phyloP scores from a whole-genome alignment of 2,113 vertebrate genomes.

The Microtus ochrogaster region DNA sequence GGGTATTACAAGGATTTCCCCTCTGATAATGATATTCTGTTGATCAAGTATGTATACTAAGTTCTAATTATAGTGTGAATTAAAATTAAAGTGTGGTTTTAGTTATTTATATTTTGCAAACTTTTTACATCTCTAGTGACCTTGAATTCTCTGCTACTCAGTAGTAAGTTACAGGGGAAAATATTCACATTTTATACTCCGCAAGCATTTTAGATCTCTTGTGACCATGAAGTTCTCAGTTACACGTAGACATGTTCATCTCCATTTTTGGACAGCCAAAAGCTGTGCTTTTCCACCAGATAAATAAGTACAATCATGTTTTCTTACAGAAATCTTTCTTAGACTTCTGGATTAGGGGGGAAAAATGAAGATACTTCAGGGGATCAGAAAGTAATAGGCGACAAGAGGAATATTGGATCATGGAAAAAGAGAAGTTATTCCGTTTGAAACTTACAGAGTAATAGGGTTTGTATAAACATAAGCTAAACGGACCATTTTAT shows the following conservation, averaged over 20 bases:
- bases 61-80: conserved; percentile 6
- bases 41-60: neutral
- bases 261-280: conserved; percentile 54
- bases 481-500: conserved; percentile 79
- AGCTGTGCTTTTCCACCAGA: conserved; percentile 60
- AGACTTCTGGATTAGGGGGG: conserved; percentile 64
- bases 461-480: conserved; percentile 80
- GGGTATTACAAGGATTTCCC: neutral
- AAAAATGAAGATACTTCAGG: conserved; percentile 75
- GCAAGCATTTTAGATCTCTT: neutral
- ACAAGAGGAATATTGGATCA: conserved; percentile 76
- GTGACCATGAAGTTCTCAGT: conserved; percentile 52
- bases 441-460: conserved; percentile 74
- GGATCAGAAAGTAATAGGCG: conserved; percentile 77
- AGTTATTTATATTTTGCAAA: conserved; percentile 13
- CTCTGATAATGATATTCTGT: conserved; percentile 11
- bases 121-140: neutral
- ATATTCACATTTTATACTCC: conserved; percentile 32
- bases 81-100: conserved; percentile 23
- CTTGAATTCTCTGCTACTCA: conserved; percentile 44
- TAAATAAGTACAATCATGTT: conserved; percentile 67
- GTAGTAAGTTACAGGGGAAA: conserved; percentile 20
- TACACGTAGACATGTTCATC: conserved; percentile 33
- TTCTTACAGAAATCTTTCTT: conserved; percentile 66
- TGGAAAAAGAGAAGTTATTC: conserved; percentile 73